Evolutionary conservation across 2,888 invertebrate genomes (phyloP).

Genomic region (Cancer borealis): DNA sequence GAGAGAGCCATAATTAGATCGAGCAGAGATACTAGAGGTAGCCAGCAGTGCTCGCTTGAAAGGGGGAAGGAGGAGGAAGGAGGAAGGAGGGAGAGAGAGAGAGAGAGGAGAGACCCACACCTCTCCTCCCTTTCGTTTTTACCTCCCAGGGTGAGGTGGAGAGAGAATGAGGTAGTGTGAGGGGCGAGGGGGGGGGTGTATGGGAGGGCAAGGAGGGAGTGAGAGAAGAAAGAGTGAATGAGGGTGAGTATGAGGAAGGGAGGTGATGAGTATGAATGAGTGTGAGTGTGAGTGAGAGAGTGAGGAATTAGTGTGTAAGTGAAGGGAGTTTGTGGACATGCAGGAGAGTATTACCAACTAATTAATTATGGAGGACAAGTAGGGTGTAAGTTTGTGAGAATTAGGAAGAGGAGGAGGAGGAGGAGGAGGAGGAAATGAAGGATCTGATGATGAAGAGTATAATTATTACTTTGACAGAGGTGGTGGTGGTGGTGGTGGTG

Average conservation of each 20-base stretch:
- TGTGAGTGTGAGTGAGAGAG: not conserved
- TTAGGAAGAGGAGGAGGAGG: not conserved
- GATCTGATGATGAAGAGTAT: too few species aligned
- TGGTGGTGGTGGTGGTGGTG: not conserved
- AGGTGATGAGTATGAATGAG: not conserved
- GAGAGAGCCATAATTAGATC: not conserved
- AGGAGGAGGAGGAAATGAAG: not conserved
- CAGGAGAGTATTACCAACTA: not conserved
- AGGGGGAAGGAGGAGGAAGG: not conserved
- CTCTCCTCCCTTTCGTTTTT: too few species aligned
- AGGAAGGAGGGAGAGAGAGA: not conserved
- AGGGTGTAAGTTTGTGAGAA: not conserved
- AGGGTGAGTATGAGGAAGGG: not conserved
- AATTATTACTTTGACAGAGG: too few species aligned
- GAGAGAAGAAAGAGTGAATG: not conserved
- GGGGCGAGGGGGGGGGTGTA: not conserved
- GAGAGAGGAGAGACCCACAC: not conserved
- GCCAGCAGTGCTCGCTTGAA: not conserved
- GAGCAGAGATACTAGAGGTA: not conserved
- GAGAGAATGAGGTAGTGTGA: not conserved
- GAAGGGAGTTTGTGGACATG: not conserved
- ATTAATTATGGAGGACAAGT: not conserved
- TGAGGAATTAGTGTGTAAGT: not conserved
- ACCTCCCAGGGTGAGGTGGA: not conserved
- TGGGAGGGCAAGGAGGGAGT: not conserved